A percentile compares a stretch with the other conserved stretches of the same genome.
Conservation (phyloP, 1,140 invertebrate genomes). For the Drosophila teissieri region DNA sequence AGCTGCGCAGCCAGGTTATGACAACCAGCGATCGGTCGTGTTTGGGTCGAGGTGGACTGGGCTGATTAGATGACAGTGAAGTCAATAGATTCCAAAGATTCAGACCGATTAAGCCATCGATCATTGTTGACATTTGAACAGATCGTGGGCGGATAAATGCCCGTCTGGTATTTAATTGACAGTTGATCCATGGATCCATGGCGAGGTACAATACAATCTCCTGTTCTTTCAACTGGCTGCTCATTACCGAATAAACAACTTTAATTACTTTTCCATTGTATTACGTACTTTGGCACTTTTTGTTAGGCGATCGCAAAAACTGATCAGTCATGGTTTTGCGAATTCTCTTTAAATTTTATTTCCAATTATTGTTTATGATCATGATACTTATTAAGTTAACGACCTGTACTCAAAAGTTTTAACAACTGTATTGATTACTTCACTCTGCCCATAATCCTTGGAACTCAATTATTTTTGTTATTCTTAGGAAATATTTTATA, state of each 20-base stretch:
- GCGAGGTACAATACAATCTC: slow-evolving; percentile 9
- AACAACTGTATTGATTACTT: background rate
- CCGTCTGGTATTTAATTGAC: slow-evolving; percentile 19
- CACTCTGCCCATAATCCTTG: slow-evolving; percentile 19
- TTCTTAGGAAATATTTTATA: background rate
- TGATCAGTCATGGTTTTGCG: slow-evolving; percentile 40
- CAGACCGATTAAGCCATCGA: slow-evolving; percentile 48
- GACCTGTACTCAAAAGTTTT: background rate
- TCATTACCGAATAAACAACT: slow-evolving; percentile 24
- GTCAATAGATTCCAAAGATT: slow-evolving; percentile 21
- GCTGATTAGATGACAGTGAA: slow-evolving; percentile 33
- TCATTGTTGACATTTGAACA: slow-evolving; percentile 44
- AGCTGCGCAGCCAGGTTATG: slow-evolving; percentile 10
- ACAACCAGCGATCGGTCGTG: slow-evolving; percentile 23
- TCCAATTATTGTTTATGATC: slow-evolving; percentile 25
- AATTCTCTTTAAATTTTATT: slow-evolving; percentile 35
- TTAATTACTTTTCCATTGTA: slow-evolving; percentile 32
- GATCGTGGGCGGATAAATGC: slow-evolving; percentile 39
- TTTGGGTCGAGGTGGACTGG: slow-evolving; percentile 50
- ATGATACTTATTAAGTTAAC: slow-evolving; percentile 6
- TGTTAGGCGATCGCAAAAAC: slow-evolving; percentile 20
- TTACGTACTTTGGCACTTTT: slow-evolving; percentile 8
- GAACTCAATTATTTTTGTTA: slow-evolving; percentile 1
- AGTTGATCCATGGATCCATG: slow-evolving; percentile 8
- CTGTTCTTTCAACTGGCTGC: slow-evolving; percentile 18